Evolutionary conservation across 35 echinoderm and acorn worm genomes (phyloP).

Genomic region (Patiria miniata): DNA sequence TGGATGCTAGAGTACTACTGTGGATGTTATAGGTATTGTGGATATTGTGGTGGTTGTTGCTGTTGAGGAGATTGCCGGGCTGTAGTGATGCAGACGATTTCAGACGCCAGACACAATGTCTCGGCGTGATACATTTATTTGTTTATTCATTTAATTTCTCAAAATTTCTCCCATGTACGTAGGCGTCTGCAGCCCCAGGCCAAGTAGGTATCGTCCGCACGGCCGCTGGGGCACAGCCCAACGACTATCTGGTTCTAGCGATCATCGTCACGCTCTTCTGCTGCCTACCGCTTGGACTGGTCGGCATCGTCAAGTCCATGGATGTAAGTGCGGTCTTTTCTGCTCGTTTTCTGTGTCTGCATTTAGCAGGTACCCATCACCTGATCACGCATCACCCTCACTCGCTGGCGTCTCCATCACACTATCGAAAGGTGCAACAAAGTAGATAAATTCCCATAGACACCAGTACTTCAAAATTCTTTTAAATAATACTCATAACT

Average conservation of each 20-base stretch:
- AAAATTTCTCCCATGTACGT: neutral
- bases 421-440: neutral
- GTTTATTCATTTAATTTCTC: neutral
- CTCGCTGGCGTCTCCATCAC: neutral
- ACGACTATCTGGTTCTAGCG: slow-evolving; percentile 64
- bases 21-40: too few relatives aligned
- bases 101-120: too few relatives aligned
- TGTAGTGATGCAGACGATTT: too few relatives aligned
- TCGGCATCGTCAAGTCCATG: slow-evolving; percentile 68
- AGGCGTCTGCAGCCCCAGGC: neutral
- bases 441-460: neutral
- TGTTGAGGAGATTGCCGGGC: too few relatives aligned
- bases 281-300: slow-evolving; percentile 81
- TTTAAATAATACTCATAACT: neutral
- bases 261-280: slow-evolving; percentile 89
- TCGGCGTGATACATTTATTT: neutral
- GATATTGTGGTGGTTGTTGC: too few relatives aligned
- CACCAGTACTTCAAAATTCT: neutral
- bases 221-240: slow-evolving; percentile 37
- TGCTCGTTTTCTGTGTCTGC: neutral
- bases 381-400: neutral
- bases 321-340: slow-evolving; percentile 48
- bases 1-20: too few relatives aligned
- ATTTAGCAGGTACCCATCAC: neutral
- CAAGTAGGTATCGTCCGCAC: neutral